A percentile compares a stretch with the other conserved stretches of the same genome.
phyloP scores from a whole-genome alignment of 2,113 vertebrate genomes.

The western clawed frog (Xenopus tropicalis) region UCB_Xtro_10.0 CM004450.2:2935001-2935500 shows the following conservation, averaged over 20 bases:
- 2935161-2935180: too few relatives aligned
- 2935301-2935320: neutral
- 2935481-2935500: conserved; percentile 58
- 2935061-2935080: too few relatives aligned
- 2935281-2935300: conserved; percentile 47
- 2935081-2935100: too few relatives aligned
- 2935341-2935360: neutral
- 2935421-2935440: neutral
- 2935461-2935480: neutral
- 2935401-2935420: neutral
- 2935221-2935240: conserved; percentile 55
- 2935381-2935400: neutral
- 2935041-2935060: too few relatives aligned
- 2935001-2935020: too few relatives aligned
- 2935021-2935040: too few relatives aligned
- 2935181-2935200: too few relatives aligned
- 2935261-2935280: conserved; percentile 47
- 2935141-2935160: too few relatives aligned
- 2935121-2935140: too few relatives aligned
- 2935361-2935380: neutral
- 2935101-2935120: too few relatives aligned
- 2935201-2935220: conserved; percentile 45
- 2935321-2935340: too few relatives aligned
- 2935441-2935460: neutral
- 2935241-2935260: conserved; percentile 53